phyloP scores from a whole-genome alignment of 2,797 vertebrate genomes.

The Lophotriccus pileatus region DNA sequence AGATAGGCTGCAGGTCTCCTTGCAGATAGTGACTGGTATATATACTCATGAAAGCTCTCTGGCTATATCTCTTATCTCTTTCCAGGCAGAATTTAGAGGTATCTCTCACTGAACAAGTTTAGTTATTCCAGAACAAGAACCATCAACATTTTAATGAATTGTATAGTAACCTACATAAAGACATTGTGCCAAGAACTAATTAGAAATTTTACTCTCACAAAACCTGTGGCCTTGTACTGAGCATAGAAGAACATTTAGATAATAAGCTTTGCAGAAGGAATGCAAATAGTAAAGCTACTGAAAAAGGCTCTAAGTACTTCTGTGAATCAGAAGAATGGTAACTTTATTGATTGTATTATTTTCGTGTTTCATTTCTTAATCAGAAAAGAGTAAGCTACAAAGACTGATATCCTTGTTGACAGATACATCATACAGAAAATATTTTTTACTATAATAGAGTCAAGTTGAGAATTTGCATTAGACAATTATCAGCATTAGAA shows the following conservation, averaged over 20 bases:
- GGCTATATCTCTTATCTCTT: not conserved
- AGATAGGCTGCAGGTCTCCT: not conserved
- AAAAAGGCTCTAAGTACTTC: not conserved
- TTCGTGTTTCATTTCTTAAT: not conserved
- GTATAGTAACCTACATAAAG: not conserved
- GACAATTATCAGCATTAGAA: not conserved
- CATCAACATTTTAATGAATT: not conserved
- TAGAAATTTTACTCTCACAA: not conserved
- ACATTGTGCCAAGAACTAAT: not conserved
- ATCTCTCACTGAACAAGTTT: not conserved
- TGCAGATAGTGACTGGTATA: not conserved
- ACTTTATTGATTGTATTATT: not conserved
- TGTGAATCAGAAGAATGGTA: not conserved
- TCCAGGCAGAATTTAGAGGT: not conserved
- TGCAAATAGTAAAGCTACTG: not conserved
- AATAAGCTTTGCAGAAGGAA: not conserved
- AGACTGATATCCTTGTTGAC: not conserved
- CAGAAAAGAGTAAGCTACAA: not conserved
- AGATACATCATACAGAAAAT: not conserved
- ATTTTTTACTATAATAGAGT: not conserved
- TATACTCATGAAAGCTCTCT: not conserved
- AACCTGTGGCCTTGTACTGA: not conserved
- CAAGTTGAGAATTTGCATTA: not conserved
- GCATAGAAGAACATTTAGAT: not conserved
- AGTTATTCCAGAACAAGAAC: not conserved